phyloP scores from a whole-genome alignment of 2,797 vertebrate genomes.

The Fistularia tabacaria region DNA sequence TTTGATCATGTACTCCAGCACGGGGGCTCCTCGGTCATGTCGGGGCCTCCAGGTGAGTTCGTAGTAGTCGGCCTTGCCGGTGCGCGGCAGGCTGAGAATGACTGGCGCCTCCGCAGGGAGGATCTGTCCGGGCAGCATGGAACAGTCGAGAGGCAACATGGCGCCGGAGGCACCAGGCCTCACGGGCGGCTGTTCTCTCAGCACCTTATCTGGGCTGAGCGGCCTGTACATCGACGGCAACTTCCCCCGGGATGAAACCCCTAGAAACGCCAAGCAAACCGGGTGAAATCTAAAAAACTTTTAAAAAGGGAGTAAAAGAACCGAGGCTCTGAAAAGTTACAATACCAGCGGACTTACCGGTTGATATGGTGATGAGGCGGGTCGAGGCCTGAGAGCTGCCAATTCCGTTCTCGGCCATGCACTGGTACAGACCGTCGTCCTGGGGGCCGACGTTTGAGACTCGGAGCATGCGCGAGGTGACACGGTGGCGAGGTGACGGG shows the following conservation, averaged over 20 bases:
- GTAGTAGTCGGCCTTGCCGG: conserved; percentile 90
- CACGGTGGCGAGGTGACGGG: conserved; percentile 79
- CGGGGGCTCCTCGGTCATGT: conserved; percentile 78
- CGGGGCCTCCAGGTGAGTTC: conserved; percentile 93
- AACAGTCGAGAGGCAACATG: conserved; percentile 75
- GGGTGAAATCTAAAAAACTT: not conserved
- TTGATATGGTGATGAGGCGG: conserved; percentile 79
- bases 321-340: not conserved
- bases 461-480: conserved; percentile 72
- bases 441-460: conserved; percentile 83
- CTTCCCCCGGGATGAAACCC: conserved; percentile 55
- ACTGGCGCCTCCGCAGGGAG: conserved; percentile 87
- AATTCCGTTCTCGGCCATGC: conserved; percentile 93
- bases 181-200: conserved; percentile 70
- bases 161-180: conserved; percentile 59
- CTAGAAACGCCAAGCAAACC: conserved; percentile 19
- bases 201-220: conserved; percentile 73
- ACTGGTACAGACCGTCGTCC: conserved; percentile 94
- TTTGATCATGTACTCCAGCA: conserved; percentile 90
- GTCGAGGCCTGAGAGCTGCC: conserved; percentile 90
- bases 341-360: conserved; percentile 65
- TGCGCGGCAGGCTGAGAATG: conserved; percentile 92
- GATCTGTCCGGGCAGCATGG: conserved; percentile 66
- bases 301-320: not conserved
- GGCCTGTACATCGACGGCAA: conserved; percentile 68